These are phyloP conservation scores for Physocephala rufipes DNA, from an alignment of 2,888 invertebrate genomes.

Conservation along the genomic window DNA sequence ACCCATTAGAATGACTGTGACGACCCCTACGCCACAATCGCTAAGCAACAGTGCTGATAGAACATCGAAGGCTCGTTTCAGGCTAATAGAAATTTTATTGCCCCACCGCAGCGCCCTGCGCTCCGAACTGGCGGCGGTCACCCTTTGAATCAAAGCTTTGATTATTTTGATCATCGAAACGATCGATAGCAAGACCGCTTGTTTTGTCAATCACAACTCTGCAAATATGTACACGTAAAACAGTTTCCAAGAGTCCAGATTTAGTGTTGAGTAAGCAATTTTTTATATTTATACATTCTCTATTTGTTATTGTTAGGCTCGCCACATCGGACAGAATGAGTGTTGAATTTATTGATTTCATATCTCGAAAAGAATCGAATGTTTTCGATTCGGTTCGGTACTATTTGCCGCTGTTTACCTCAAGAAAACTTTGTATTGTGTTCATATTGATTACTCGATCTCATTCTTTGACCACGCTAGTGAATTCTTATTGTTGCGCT, in stretches of 20 bases:
- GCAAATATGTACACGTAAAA: background rate
- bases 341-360: too few species aligned
- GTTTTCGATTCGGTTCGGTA: too few species aligned
- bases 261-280: background rate
- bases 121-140: conserved; percentile 15
- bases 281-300: background rate
- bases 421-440: too few species aligned
- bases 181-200: background rate
- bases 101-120: conserved; percentile 14
- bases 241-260: background rate
- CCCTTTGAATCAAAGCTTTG: conserved; percentile 51
- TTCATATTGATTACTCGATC: too few species aligned
- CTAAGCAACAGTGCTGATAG: background rate
- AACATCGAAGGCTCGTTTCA: background rate
- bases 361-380: too few species aligned
- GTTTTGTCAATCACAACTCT: conserved; percentile 1
- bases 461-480: background rate
- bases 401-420: too few species aligned
- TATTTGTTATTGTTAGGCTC: too few species aligned
- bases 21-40: conserved; percentile 9
- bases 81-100: background rate
- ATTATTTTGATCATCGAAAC: conserved; percentile 41
- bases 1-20: conserved; percentile 51
- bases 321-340: too few species aligned
- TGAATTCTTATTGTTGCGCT: conserved; percentile 5